These are phyloP conservation scores for Sternarchorhynchus goeldii DNA, from an alignment of 2,797 vertebrate genomes.

Conservation along the genomic window DNA sequence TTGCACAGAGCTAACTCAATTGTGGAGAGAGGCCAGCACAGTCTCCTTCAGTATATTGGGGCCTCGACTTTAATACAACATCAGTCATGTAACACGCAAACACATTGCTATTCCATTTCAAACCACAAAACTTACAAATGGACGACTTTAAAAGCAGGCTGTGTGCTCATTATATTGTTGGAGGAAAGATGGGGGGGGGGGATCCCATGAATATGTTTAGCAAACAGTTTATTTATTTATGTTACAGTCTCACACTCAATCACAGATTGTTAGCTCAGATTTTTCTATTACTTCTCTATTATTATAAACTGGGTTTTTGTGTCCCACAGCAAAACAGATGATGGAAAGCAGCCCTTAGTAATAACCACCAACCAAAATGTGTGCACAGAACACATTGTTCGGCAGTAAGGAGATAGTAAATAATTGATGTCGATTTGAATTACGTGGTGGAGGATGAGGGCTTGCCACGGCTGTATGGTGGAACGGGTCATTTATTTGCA, in stretches of 20 bases:
- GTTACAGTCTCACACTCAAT: constrained; percentile 53
- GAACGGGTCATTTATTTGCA: constrained; percentile 53
- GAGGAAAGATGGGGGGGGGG: constrained; percentile 42
- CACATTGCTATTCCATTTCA: constrained; percentile 71
- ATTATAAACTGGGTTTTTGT: constrained; percentile 37
- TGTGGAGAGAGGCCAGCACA: constrained; percentile 74
- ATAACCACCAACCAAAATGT: constrained; percentile 42
- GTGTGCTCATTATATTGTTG: constrained; percentile 58
- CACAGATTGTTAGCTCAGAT: constrained; percentile 42
- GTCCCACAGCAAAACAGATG: constrained; percentile 48
- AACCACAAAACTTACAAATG: constrained; percentile 68
- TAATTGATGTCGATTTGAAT: constrained; percentile 53
- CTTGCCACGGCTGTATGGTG: constrained; percentile 36
- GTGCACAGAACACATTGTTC: constrained; percentile 45
- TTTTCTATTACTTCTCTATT: constrained; percentile 47
- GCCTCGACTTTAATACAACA: constrained; percentile 75
- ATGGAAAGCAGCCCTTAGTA: constrained; percentile 39
- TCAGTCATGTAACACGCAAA: constrained; percentile 71
- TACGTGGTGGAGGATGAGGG: constrained; percentile 16
- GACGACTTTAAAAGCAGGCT: constrained; percentile 62
- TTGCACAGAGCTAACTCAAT: constrained; percentile 78
- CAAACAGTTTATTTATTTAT: constrained; percentile 57
- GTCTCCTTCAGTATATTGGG: constrained; percentile 80
- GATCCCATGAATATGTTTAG: constrained; percentile 63
- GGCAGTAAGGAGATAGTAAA: constrained; percentile 46